phyloP scores from a whole-genome alignment of 2,888 invertebrate genomes.

The Helobdella robusta region DNA sequence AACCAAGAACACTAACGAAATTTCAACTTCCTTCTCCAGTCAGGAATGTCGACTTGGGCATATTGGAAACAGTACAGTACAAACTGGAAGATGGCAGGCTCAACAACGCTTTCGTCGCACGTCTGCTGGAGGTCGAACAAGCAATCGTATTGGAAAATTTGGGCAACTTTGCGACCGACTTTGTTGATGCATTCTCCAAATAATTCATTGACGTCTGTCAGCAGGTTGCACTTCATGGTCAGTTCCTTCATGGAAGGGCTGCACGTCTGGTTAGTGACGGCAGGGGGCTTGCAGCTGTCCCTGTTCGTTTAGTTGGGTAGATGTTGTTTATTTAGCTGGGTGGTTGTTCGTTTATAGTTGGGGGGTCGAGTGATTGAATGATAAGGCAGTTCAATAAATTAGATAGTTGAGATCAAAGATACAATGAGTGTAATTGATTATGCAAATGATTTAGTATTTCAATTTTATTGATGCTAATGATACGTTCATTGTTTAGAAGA shows the following conservation, averaged over 20 bases:
- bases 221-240: neutral
- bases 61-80: neutral
- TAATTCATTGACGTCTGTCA: neutral
- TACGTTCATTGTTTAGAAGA: too few species aligned
- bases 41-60: neutral
- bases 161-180: neutral
- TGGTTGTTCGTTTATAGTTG: too few species aligned
- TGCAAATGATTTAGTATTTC: too few species aligned
- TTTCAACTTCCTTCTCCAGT: neutral
- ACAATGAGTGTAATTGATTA: too few species aligned
- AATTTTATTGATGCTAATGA: too few species aligned
- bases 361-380: too few species aligned
- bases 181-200: neutral
- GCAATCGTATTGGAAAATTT: neutral
- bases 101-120: neutral
- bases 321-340: too few species aligned
- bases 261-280: neutral
- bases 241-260: neutral
- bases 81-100: neutral
- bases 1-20: neutral
- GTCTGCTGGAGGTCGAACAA: conserved; percentile 3
- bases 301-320: too few species aligned
- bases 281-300: conserved; percentile 1
- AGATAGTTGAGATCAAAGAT: too few species aligned
- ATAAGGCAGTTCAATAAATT: too few species aligned